Conservation (phyloP, 2,113 vertebrate species). For the Tyrannus savana region DNA sequence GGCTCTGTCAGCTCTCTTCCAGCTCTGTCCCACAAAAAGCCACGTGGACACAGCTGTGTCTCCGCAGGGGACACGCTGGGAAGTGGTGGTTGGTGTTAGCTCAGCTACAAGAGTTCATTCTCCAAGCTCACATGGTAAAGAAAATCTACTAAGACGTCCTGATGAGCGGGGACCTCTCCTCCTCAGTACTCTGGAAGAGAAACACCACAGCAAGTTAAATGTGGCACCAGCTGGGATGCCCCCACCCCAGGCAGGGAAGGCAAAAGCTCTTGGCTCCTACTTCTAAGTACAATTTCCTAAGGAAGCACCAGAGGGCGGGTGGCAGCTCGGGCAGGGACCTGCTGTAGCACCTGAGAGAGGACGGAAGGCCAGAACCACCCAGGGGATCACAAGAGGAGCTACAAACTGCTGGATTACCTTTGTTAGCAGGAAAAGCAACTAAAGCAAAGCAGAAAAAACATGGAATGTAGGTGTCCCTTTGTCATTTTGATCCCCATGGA, state of each 20-base stretch:
- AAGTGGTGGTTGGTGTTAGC: background rate
- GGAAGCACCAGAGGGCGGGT: background rate
- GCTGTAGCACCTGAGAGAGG: background rate
- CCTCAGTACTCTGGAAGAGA: constrained; percentile 68
- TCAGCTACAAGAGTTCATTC: constrained; percentile 30
- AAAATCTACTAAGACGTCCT: constrained; percentile 60
- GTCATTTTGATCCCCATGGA: background rate
- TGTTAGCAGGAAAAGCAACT: background rate
- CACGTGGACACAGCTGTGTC: background rate
- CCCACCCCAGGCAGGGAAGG: background rate
- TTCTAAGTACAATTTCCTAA: background rate
- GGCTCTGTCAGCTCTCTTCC: background rate
- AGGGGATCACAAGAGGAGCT: background rate
- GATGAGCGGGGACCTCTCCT: constrained; percentile 78
- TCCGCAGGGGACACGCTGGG: background rate
- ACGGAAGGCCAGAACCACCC: background rate
- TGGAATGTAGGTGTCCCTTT: background rate
- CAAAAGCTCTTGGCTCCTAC: background rate
- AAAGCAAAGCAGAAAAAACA: background rate
- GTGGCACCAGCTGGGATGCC: background rate
- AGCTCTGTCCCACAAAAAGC: background rate
- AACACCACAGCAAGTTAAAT: background rate
- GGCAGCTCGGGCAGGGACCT: background rate
- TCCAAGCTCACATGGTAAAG: background rate
- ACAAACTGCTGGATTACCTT: background rate